phyloP scores from a whole-genome alignment of 2,888 invertebrate genomes.

The Trilocha varians region DNA sequence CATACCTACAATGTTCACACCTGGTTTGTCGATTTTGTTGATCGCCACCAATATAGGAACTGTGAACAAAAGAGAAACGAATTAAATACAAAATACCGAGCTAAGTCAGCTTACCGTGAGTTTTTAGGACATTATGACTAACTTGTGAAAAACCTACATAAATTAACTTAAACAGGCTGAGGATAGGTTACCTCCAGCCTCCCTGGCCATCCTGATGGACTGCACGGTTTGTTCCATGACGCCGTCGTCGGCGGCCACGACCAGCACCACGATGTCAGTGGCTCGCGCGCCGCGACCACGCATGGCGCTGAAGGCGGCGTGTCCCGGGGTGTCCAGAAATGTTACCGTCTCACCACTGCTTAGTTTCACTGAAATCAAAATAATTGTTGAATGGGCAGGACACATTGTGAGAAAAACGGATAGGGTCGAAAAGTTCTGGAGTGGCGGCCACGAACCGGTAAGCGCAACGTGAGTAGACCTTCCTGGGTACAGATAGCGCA shows the following conservation, averaged over 20 bases:
- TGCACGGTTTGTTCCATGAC: constrained; percentile 98
- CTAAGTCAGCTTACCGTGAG: no score
- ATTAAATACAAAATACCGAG: no score
- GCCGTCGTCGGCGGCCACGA: constrained; percentile 99
- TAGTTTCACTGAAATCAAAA: constrained; percentile 78
- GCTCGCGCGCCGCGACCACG: constrained; percentile 92
- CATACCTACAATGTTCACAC: constrained; percentile 88
- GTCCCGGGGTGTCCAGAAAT: constrained; percentile 98
- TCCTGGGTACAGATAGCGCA: no score
- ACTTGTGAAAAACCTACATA: no score
- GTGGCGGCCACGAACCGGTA: no score
- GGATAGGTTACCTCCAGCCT: constrained; percentile 75
- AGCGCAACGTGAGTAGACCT: no score
- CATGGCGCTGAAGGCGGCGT: constrained; percentile 97
- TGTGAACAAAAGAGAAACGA: constrained; percentile 54
- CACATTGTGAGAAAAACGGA: no score
- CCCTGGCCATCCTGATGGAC: constrained; percentile 88
- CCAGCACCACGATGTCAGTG: constrained; percentile 95
- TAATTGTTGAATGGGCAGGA: no score
- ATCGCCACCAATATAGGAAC: constrained; percentile 97
- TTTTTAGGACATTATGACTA: no score
- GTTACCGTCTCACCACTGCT: constrained; percentile 85
- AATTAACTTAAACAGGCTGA: no score
- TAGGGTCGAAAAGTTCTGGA: no score
- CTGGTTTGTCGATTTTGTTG: constrained; percentile 97